Base-by-base conservation (phyloP, 1,140 invertebrate genomes). In the Plutomurus gul region DNA sequence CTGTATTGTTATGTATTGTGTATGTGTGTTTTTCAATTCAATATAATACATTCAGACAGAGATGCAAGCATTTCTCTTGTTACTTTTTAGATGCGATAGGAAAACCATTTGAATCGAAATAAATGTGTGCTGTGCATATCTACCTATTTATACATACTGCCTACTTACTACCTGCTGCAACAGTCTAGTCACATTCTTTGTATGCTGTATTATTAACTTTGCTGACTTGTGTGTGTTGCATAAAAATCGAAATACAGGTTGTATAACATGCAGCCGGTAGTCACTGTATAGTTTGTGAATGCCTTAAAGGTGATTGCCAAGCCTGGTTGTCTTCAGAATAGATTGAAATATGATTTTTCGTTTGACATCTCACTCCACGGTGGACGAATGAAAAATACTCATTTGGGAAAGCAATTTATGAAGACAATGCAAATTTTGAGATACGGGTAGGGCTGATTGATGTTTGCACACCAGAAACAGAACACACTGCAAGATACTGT, bases 11-110 rank as follows among this genome's bases (percentile, higher is more conserved):
- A n/a, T n/a, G n/a, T n/a, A n/a, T n/a, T n/a, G n/a, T n/a, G n/a
- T n/a, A n/a, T 27, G 27, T 65, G 56, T 65, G 25, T 36, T 65
- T 65, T 65, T 65, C 56, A 65, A 65, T 65, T 65, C 56, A 65
- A 65, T 65, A 65, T 25, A 16, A 47, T 46, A 46, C 20, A 18
- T 20, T 20, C 47, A 22, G 47, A 18, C 11, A 51, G 18, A 51
- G 18, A 51, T 25, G 13, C n/a, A n/a, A n/a, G n/a, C n/a, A n/a
- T n/a, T n/a, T n/a, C n/a, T n/a, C n/a, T n/a, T n/a, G n/a, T n/a
- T n/a, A n/a, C n/a, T n/a, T n/a, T n/a, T n/a, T n/a, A n/a, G n/a
- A n/a, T n/a, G n/a, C n/a, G n/a, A n/a, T n/a, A n/a, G n/a, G n/a
- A n/a, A n/a, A n/a, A n/a, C n/a, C n/a, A n/a, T n/a, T n/a, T n/a